Base-by-base conservation (phyloP, 2,797 vertebrate genomes). In the Yasuhikotakia modesta region DNA sequence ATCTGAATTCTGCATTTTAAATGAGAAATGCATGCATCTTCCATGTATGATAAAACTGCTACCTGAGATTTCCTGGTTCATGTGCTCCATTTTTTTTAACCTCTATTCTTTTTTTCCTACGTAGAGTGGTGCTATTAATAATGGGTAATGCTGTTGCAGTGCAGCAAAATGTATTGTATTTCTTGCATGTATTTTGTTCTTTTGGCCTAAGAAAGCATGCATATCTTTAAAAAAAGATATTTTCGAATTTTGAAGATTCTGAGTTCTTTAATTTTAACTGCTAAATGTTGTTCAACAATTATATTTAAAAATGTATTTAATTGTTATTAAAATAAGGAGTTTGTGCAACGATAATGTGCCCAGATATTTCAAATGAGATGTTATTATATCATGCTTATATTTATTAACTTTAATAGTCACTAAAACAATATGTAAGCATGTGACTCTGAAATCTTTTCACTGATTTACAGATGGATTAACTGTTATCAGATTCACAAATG, bases 71-170 rank as follows among this genome's bases (percentile, higher is more conserved):
- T 55, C 12, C 32, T 48, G 69, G 50, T 66, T 57, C 57, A 76
- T 70, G 3, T 27, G 2, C 27, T 27, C 2, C 4, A 27, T 14
- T 45, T 12, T 55, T 70, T 43, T 72, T 72, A 53, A 50, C 55
- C 35, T 39, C n/a, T 39, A 39, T 39, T 39, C 70, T 70, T 67
- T 77, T 61, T 61, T 77, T 69, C 53, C 75, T 39, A n/a, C n/a
- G 70, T 61, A 61, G 66, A 70, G 24, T 70, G 55, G 10, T 24
- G 35, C 19, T 61, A 70, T 70, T 60, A 70, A 61, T 77, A 77
- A 68, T 76, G 50, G n/a, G 64, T 39, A 68, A 55, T 22, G 52
- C 50, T 58, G 39, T 76, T 76, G 73, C 73, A 68, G 64, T 48
- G 64, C 64, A 14, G 73, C 58, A 58, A 68, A 76, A 58, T n/a